A percentile compares a stretch with the other conserved stretches of the same genome.
phyloP scores from a whole-genome alignment of 1,140 invertebrate genomes.

The Drosophila tristis region DNA sequence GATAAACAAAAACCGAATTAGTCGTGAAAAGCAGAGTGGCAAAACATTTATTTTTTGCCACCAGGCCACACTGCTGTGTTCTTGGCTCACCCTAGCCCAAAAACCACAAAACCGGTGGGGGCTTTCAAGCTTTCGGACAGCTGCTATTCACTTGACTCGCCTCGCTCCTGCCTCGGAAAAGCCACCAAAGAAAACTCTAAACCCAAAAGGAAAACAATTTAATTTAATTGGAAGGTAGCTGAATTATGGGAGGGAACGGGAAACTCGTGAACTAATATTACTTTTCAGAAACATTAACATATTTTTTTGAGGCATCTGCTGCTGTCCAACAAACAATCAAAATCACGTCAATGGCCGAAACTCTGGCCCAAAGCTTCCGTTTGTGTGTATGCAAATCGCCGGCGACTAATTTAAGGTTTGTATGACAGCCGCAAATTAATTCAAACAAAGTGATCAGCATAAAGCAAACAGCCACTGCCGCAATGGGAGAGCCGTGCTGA shows the following conservation, averaged over 20 bases:
- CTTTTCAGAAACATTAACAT: no score
- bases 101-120: slow-evolving; percentile 62
- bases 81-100: slow-evolving; percentile 29
- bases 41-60: slow-evolving; percentile 66
- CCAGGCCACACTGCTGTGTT: slow-evolving; percentile 23
- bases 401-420: slow-evolving; percentile 74
- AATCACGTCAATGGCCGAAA: slow-evolving; percentile 33
- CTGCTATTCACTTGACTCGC: slow-evolving; percentile 59
- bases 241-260: slow-evolving; percentile 5
- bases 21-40: slow-evolving; percentile 76
- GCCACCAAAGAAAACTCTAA: background rate
- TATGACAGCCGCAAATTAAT: slow-evolving; percentile 80
- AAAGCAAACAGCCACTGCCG: slow-evolving; percentile 57
- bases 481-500: slow-evolving; percentile 1
- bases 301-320: slow-evolving; percentile 8
- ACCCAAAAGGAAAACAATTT: slow-evolving; percentile 12
- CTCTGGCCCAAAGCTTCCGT: slow-evolving; percentile 39
- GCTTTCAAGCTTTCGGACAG: slow-evolving; percentile 62
- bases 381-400: slow-evolving; percentile 73
- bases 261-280: no score
- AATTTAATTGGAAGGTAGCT: slow-evolving; percentile 25
- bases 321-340: slow-evolving; percentile 34
- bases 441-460: slow-evolving; percentile 80
- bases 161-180: slow-evolving; percentile 20
- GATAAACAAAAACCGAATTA: slow-evolving; percentile 82